Percentiles rank a stretch among this genome's conserved stretches.
phyloP scores from a whole-genome alignment of 2,888 invertebrate species.

The Eumacrocentrus americanus region DNA sequence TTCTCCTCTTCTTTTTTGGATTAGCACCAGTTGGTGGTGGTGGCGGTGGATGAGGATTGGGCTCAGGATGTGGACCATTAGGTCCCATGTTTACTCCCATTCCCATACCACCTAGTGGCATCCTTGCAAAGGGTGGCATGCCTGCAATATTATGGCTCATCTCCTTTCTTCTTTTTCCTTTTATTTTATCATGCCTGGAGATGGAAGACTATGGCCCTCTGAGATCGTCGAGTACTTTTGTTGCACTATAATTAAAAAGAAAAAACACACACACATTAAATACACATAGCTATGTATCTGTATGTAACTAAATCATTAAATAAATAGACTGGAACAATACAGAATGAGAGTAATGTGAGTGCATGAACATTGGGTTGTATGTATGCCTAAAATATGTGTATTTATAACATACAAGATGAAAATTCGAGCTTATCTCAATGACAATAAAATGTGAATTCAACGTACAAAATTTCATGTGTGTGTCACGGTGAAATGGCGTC shows the following conservation, averaged over 20 bases:
- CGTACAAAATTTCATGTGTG: not conserved
- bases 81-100: constrained; percentile 61
- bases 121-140: constrained; percentile 78
- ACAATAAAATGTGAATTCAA: not conserved
- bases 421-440: not conserved
- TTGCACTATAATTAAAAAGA: constrained; percentile 35
- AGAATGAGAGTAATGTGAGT: not conserved
- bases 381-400: not conserved
- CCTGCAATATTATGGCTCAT: constrained; percentile 84
- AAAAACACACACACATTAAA: not conserved
- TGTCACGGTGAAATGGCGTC: constrained; percentile 35
- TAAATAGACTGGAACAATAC: too few relatives aligned
- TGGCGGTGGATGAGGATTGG: constrained; percentile 70
- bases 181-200: constrained; percentile 57
- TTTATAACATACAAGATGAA: constrained; percentile 6
- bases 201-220: constrained; percentile 49
- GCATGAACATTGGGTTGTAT: too few relatives aligned
- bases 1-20: constrained; percentile 87
- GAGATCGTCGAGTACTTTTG: constrained; percentile 38
- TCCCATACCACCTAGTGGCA: constrained; percentile 74
- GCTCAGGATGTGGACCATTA: constrained; percentile 73
- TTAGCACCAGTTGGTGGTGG: constrained; percentile 80
- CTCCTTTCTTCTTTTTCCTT: constrained; percentile 56
- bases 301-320: too few relatives aligned
- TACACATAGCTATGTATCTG: too few relatives aligned